Evolutionary conservation across 2,888 invertebrate genomes (phyloP), one percentile per base, ranked within the genome.

Genomic region (Epistrophe eligans): DNA sequence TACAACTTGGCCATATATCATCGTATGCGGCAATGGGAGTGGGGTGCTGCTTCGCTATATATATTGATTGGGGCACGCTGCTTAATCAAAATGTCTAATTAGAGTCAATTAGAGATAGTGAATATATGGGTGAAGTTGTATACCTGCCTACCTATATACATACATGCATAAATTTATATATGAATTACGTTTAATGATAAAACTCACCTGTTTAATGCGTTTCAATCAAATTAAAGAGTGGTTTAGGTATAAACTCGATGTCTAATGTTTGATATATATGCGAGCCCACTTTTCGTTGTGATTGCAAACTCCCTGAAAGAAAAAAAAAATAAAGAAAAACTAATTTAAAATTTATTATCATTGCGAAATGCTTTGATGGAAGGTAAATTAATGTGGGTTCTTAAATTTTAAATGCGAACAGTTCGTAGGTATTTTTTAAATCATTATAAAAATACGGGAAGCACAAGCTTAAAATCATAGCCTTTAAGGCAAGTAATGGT

Each of bases 61-160:
- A 24, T 17, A 32, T 67, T 74, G 71, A 71, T 66, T 82, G 73
- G 48, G 57, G 70, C 52, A 87, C 64, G 79, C 87, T 66, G 79
- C 71, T 60, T 87, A 85, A 85, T 82, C 85, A 85, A 85, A 82
- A 81, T 82, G 87, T 57, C 83, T 87, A 87, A 87, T 87, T 83
- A 87, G 72, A 79, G 79, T 83, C 87, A 87, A 83, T 87, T 87
- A 87, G 83, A 79, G 79, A 72, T 76, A 82, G 82, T 74, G 82
- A 77, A 85, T 72, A 85, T 72, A 77, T 82, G 82, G 77, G 55
- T 62, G 58, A 70, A 55, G 70, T 62, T 62, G 13, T 32, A 55
- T 32, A 28, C 15, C 8, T 28, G 8, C 52, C 13, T 55, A 28
- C 32, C 32, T 32, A 32, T 5, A 32, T 32, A 4, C 32, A 32